phyloP scores from a whole-genome alignment of 2,113 vertebrate genomes.

The Balaenoptera acutorostrata region DNA sequence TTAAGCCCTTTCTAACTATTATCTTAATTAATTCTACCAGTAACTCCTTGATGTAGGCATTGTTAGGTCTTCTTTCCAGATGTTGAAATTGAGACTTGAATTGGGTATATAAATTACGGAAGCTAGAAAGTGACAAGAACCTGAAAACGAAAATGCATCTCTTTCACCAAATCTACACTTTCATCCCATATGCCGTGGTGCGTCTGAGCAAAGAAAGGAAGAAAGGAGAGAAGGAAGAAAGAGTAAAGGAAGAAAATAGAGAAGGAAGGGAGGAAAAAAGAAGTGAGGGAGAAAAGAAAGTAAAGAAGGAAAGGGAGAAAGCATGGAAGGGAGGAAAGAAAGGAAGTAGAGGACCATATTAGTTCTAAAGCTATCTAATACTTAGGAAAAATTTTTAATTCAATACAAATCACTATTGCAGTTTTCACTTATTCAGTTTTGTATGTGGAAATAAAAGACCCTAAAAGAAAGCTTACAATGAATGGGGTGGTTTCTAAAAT shows the following conservation, averaged over 20 bases:
- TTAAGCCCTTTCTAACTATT: background rate
- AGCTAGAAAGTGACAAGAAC: background rate
- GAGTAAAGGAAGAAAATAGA: background rate
- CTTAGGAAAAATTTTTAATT: background rate
- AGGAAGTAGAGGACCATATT: background rate
- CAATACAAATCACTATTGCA: background rate
- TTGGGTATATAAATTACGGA: background rate
- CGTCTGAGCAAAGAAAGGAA: background rate
- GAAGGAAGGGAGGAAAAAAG: background rate
- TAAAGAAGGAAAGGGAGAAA: background rate
- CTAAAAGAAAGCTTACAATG: background rate
- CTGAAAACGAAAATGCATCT: background rate
- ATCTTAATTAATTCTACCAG: background rate
- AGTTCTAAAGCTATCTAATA: background rate
- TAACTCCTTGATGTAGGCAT: background rate
- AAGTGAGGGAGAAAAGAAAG: background rate
- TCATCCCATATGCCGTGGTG: background rate
- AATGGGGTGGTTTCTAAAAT: background rate
- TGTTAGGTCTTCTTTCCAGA: background rate
- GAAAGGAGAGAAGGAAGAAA: background rate
- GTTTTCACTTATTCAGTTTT: background rate
- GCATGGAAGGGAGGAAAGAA: too few species aligned
- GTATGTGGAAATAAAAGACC: background rate
- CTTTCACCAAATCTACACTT: background rate
- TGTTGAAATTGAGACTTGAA: background rate